A percentile compares a stretch with the other conserved stretches of the same genome.
phyloP scores from a whole-genome alignment of 1,140 invertebrate genomes.

The Caenorhabditis remanei region DNA sequence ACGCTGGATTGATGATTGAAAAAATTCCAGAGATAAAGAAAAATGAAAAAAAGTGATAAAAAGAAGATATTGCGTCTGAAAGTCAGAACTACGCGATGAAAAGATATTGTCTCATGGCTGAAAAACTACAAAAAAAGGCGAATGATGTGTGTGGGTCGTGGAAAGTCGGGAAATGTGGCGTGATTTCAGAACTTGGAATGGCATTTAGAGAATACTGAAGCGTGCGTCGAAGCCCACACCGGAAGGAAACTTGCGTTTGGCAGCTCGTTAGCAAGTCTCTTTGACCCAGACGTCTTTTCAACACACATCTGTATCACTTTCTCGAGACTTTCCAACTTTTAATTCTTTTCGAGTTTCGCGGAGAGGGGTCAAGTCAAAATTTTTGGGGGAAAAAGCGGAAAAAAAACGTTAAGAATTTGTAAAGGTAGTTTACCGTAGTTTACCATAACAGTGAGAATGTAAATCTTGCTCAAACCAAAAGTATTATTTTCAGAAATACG shows the following conservation, averaged over 20 bases:
- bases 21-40: background rate
- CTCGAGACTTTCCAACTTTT: background rate
- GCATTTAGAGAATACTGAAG: conserved; percentile 43
- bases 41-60: background rate
- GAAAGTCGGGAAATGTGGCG: conserved; percentile 51
- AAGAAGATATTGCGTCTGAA: background rate
- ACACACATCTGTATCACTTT: conserved; percentile 32
- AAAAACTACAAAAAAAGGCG: background rate
- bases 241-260: conserved; percentile 56
- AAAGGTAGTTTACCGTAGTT: too few species aligned
- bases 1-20: conserved; percentile 7
- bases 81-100: background rate
- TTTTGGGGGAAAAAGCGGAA: too few species aligned
- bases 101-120: background rate
- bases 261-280: conserved; percentile 53
- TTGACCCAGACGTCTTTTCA: conserved; percentile 40
- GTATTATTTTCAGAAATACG: too few species aligned
- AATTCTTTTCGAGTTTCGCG: background rate
- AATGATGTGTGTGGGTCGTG: background rate
- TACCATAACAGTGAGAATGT: too few species aligned
- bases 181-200: conserved; percentile 55
- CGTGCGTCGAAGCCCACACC: conserved; percentile 31
- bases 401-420: too few species aligned
- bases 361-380: background rate
- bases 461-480: too few species aligned